Evolutionary conservation across 1,140 invertebrate genomes (phyloP), one percentile per base, ranked within the genome.

Genomic region (Caenorhabditis latens): DNA sequence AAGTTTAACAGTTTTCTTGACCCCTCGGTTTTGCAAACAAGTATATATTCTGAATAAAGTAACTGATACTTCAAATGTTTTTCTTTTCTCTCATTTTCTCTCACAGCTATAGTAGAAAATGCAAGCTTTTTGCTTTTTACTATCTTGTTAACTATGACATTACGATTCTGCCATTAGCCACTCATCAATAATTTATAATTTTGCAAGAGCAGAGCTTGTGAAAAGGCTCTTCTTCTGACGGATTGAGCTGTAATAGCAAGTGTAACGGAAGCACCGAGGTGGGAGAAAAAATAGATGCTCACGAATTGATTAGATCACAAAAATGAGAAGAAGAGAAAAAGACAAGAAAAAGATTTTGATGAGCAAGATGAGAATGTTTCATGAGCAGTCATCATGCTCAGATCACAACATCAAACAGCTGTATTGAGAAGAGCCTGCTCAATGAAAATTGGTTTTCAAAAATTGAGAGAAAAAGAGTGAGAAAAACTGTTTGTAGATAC

Each of bases 321-420:
- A 50, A 79, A 21, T 21, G 43, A 79, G 11, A 32, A 50, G n/a
- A 8, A 42, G 63, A 67, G 63, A 67, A 19, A 40, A 42, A 67
- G 24, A 42, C 9, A 67, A 40, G 24, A 42, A 50, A 79, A 7
- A 50, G 32, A 79, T 79, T 79, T 79, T 50, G 71, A 50, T 79
- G 71, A 79, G 46, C 71, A 79, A 48, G 46, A 79, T 46, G 65
- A 19, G 40, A 79, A 43, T 79, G 71, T 79, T 79, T 79, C 71
- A 50, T 65, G 65, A 46, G 43, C 8, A 63, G 24, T 53, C 46
- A 50, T 46, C 46, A 43, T 43, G 42, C 65, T 46, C 14, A 8
- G 71, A 79, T 79, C 71, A 50, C 16, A 79, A 79, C 71, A 79
- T 79, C 71, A 79, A 50, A 79, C 71, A 79, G 71, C 71, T 79